Conservation (phyloP, 2,797 vertebrate species). For the Zenarchopterus dispar region DNA sequence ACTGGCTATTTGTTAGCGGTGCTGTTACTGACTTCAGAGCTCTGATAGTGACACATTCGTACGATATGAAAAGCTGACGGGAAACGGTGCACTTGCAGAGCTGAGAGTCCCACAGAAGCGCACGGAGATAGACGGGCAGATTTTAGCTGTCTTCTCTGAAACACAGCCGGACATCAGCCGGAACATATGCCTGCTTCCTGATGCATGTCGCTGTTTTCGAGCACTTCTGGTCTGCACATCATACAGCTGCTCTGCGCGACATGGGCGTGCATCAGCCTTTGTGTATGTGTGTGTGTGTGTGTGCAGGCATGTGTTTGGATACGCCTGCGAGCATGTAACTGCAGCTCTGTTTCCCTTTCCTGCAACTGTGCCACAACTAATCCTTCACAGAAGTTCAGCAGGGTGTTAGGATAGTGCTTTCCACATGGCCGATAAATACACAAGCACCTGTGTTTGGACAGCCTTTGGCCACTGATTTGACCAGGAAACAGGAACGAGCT, state of each 20-base stretch:
- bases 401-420: slow-evolving; percentile 42
- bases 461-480: slow-evolving; percentile 29
- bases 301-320: slow-evolving; percentile 50
- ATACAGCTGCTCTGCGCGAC: slow-evolving; percentile 41
- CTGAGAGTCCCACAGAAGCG: slow-evolving; percentile 2
- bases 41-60: background rate
- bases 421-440: slow-evolving; percentile 43
- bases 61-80: background rate
- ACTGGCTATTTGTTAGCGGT: slow-evolving; percentile 14
- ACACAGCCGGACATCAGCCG: slow-evolving; percentile 58
- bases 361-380: slow-evolving; percentile 50
- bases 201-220: slow-evolving; percentile 48
- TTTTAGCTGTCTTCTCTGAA: slow-evolving; percentile 46
- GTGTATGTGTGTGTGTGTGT: background rate
- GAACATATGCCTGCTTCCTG: slow-evolving; percentile 51
- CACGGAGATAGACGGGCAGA: slow-evolving; percentile 21
- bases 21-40: slow-evolving; percentile 11
- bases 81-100: background rate
- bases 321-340: slow-evolving; percentile 49
- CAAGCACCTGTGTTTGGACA: slow-evolving; percentile 44
- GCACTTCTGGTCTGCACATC: slow-evolving; percentile 54
- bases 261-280: slow-evolving; percentile 20
- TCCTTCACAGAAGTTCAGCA: slow-evolving; percentile 55
- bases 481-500: slow-evolving; percentile 19
- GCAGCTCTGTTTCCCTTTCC: slow-evolving; percentile 42